These are phyloP conservation scores for Toxotes chatareus DNA, from an alignment of 2,113 vertebrate species.

Conservation along the genomic window DNA sequence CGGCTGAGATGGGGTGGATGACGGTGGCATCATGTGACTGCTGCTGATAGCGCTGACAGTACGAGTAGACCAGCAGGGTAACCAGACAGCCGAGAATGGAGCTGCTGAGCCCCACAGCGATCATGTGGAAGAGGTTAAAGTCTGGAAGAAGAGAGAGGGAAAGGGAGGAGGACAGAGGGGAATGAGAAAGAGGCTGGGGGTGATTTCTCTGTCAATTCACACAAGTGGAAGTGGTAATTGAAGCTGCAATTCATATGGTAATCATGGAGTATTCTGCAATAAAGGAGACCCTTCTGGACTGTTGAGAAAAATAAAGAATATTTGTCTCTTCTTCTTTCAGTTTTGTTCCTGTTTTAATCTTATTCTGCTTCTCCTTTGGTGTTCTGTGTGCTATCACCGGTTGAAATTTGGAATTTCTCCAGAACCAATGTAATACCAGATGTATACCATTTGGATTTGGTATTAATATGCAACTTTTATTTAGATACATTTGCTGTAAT, in stretches of 20 bases:
- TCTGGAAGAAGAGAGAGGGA: constrained; percentile 80
- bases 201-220: constrained; percentile 25
- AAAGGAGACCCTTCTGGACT: constrained; percentile 3
- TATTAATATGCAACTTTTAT: constrained; percentile 2
- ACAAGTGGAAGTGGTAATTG: constrained; percentile 22
- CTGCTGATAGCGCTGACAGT: constrained; percentile 96
- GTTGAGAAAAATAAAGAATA: constrained; percentile 9
- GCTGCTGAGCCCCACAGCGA: constrained; percentile 95
- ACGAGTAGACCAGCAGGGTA: constrained; percentile 94
- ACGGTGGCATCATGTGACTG: constrained; percentile 97
- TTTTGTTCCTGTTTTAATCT: not conserved
- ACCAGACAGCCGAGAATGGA: constrained; percentile 96
- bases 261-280: constrained; percentile 29
- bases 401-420: not conserved
- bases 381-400: not conserved
- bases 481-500: not conserved
- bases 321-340: not conserved
- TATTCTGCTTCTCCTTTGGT: not conserved
- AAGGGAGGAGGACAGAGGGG: not conserved
- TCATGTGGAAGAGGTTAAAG: constrained; percentile 98
- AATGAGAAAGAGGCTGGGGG: not conserved
- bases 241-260: constrained; percentile 44
- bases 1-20: constrained; percentile 95
- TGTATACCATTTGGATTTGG: not conserved
- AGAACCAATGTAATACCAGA: not conserved